Evolutionary conservation across 2,888 invertebrate species (phyloP).

Genomic region (Agapostemon virescens): DNA sequence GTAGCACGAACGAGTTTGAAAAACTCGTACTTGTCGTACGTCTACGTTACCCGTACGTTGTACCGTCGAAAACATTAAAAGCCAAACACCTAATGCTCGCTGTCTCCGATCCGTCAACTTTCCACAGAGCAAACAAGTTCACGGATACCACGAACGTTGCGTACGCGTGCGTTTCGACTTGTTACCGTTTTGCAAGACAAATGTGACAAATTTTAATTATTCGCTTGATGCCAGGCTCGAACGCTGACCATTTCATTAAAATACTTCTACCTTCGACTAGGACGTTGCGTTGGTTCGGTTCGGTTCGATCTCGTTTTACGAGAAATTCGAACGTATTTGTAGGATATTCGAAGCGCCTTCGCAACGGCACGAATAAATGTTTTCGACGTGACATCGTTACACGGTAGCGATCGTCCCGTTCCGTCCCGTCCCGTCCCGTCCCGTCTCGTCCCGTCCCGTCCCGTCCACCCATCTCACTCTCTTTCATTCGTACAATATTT

Average conservation of each 20-base stretch:
- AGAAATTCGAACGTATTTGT: background rate
- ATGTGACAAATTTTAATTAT: background rate
- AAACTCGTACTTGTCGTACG: too few relatives aligned
- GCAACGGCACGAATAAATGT: conserved; percentile 37
- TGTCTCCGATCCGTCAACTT: background rate
- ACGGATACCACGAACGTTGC: background rate
- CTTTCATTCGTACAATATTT: background rate
- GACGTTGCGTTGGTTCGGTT: background rate
- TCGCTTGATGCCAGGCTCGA: background rate
- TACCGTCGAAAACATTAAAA: background rate
- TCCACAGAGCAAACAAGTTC: background rate
- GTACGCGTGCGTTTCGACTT: background rate
- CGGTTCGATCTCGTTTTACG: background rate
- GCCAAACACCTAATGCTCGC: background rate
- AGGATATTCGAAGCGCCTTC: background rate
- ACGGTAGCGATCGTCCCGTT: too few relatives aligned
- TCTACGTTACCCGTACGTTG: background rate
- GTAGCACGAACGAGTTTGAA: background rate
- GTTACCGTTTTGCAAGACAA: background rate
- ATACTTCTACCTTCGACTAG: background rate
- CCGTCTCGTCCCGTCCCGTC: too few relatives aligned
- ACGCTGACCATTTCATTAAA: background rate
- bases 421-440: too few relatives aligned
- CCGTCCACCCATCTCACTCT: too few relatives aligned
- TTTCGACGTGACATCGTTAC: conserved; percentile 46